Percentiles rank a stretch among this genome's conserved stretches.
Evolutionary conservation across 2,888 invertebrate genomes (phyloP).

Genomic region (Minunthozetes semirufus): DNA sequence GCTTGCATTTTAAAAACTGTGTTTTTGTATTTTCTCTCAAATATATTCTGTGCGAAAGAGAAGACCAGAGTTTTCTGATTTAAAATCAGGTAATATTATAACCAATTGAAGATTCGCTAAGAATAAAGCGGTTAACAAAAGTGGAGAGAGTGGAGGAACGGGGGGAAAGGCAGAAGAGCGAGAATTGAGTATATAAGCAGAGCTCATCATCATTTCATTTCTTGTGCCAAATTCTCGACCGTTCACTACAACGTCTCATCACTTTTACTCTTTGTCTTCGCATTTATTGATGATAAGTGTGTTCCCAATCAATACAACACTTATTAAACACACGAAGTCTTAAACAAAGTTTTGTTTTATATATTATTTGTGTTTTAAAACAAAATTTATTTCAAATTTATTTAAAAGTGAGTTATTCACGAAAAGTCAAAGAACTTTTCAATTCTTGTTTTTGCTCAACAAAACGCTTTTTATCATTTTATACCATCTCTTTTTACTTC

Average conservation of each 20-base stretch:
- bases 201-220: slow-evolving; percentile 1
- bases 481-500: too few relatives aligned
- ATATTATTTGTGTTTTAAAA: too few relatives aligned
- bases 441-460: too few relatives aligned
- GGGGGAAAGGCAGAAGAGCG: background rate
- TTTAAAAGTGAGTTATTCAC: too few relatives aligned
- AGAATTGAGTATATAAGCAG: background rate
- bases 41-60: background rate
- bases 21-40: background rate
- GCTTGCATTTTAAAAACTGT: background rate
- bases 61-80: background rate
- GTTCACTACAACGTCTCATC: background rate
- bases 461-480: too few relatives aligned
- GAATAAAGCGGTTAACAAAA: background rate
- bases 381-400: too few relatives aligned
- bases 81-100: background rate
- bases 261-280: background rate
- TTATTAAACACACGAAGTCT: too few relatives aligned
- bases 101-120: background rate
- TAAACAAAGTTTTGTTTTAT: too few relatives aligned
- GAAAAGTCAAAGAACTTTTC: too few relatives aligned
- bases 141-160: background rate
- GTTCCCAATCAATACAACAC: background rate
- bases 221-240: background rate
- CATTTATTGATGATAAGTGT: background rate